Base-by-base conservation (phyloP, 2,888 invertebrate species). In the Cyclophora albipunctata region DNA sequence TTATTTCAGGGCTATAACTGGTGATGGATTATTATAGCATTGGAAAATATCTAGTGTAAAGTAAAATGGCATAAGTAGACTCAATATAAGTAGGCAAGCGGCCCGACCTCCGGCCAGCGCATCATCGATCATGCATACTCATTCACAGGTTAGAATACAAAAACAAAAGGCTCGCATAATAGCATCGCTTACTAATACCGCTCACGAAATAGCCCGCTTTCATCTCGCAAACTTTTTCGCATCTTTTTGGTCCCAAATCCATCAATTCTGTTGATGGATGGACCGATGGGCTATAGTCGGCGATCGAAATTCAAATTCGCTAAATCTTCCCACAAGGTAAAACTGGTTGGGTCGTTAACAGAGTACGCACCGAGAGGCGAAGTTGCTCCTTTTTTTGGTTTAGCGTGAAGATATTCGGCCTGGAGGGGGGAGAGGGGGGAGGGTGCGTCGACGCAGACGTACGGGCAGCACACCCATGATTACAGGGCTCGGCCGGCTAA, bases 281-380 rank as follows among this genome's bases (percentile, higher is more conserved):
- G 78, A 76, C 76, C 82, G 70, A 74, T 75, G 78, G 74, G 71
- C 67, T 34, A 67, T 63, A 71, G 62, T 71, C 74, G 69, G 79
- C 82, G 79, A 85, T 86, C 85, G 83, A 84, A 84, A 85, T 85
- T 87, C 84, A 87, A 88, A 88, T 88, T 87, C 84, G 87, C 87
- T 84, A 87, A 87, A 85, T 84, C 86, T 87, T 87, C 87, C 84
- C 87, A 87, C 84, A 86, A 80, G 67, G 77, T 73, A 72, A 79
- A 84, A 85, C 83, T 77, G 81, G 81, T 80, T 81, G 78, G 75
- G 76, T 87, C 84, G 85, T 87, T 86, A 86, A 85, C 85, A 78
- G 81, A 69, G 78, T 75, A 79, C 81, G 68, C 66, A 69, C 63
- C 62, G 66, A 73, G 69, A 69, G 69, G 66, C 62, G 66, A 73